phyloP scores from a whole-genome alignment of 2,113 vertebrate species.

The Gallinago media region DNA sequence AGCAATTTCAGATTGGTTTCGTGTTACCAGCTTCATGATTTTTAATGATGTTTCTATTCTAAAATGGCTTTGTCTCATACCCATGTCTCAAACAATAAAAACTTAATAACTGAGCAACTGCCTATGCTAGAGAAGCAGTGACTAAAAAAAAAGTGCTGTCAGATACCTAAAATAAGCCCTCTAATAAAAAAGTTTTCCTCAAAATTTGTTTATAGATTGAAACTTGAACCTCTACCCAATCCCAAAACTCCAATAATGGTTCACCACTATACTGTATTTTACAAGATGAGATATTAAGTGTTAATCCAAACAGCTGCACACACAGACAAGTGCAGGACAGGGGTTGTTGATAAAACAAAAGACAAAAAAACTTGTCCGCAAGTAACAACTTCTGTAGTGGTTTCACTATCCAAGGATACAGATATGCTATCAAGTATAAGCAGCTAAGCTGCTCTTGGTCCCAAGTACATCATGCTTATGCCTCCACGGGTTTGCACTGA shows the following conservation, averaged over 20 bases:
- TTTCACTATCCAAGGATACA: neutral
- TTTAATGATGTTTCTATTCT: neutral
- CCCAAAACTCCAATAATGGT: neutral
- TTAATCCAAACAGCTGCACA: neutral
- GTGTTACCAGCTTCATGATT: neutral
- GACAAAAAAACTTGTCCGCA: neutral
- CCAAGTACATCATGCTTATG: neutral
- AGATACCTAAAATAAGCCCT: neutral
- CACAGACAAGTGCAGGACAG: neutral
- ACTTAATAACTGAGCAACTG: neutral
- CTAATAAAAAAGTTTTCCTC: neutral
- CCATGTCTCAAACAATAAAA: neutral
- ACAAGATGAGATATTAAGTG: neutral
- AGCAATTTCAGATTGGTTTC: neutral
- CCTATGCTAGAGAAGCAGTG: neutral
- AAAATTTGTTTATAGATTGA: neutral
- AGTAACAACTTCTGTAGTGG: neutral
- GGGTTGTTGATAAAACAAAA: neutral
- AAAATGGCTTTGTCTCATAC: neutral
- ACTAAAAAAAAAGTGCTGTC: neutral
- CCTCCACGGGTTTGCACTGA: neutral
- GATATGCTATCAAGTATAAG: accelerated
- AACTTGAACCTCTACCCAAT: neutral
- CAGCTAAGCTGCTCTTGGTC: accelerated
- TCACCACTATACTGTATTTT: neutral